Base-by-base conservation (phyloP, 2,113 vertebrate genomes). In the Macquaria ambigua region DNA sequence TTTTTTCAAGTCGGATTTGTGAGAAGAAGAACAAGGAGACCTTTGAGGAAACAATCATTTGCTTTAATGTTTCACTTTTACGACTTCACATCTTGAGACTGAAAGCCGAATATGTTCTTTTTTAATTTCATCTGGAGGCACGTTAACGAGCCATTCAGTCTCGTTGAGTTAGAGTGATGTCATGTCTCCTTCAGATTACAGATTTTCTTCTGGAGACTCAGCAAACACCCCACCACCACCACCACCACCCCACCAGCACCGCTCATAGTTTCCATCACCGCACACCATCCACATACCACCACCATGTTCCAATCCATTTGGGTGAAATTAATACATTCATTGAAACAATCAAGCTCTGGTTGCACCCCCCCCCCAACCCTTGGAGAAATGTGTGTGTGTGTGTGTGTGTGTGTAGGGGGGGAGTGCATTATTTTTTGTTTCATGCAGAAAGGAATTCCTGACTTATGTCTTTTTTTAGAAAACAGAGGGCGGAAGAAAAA, bases 261-360 rank as follows among this genome's bases (percentile, higher is more conserved):
- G 52, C 77, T 87, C 86, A 84, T 79, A 88, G 82, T 92, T 93
- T 92, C 88, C 89, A 89, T 87, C 87, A 83, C 82, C 84, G 20
- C 85, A 87, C 81, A 25, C 66, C 52, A 58, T 79, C 71, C 75
- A 53, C 83, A 46, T 23, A 84, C 63, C 68, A 75, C 71, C 86
- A 81, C 61, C 77, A 72, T 76, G 80, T 64, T 90, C 52, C 59
- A 72, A 50, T 82, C 62, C 81, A 89, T 90, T 85, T 68, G 77
- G 74, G 4, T 81, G 39, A 86, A 82, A 76, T 86, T 68, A 90
- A 78, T 85, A 80, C 70, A 73, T 74, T 87, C 71, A 83, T 52
- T 66, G 52, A 74, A 87, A 89, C 87, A 84, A 82, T 74, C 46
- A 78, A 81, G 50, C 53, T 73, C 39, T 61, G 61, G 77, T 66